Base-by-base conservation (phyloP, 1,140 invertebrate genomes). In the Calycopis cecrops region DNA sequence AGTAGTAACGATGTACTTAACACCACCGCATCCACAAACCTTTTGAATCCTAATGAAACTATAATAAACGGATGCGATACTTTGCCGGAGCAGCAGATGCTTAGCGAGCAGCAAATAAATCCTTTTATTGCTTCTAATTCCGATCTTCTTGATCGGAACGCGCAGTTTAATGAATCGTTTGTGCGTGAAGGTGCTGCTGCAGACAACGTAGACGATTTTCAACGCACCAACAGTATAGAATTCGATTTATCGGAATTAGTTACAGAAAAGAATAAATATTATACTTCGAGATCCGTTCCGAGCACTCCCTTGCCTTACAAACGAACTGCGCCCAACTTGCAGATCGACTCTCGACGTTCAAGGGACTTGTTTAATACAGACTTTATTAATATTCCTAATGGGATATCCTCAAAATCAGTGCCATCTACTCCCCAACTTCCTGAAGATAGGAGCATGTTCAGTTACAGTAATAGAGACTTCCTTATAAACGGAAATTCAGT, bases 401-500 rank as follows among this genome's bases (percentile, higher is more conserved):
- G 70, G 14, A 85, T 67, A 63, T 89, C 88, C 48, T 92, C 91
- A 1, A 91, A 91, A 64, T 92, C 91, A 0, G 91, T 92, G 78
- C 91, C 91, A 48, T 91, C 91, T 2, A 92, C 91, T 37, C 91
- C 91, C 34, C 77, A 88, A 54, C 59, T 89, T 33, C 85, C 76
- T 0, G 83, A 87, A 59, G 87, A 88, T 21, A 63, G 83, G 48
- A 86, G 71, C 54, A 84, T 90, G 14, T 92, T 92, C 67, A 90
- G 89, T 42, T 92, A 91, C 66, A 91, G 90, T 65, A 89, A 88
- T 52, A 76, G 89, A 59, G 90, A 91, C 67, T 91, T 89, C 63
- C 84, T 91, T 4, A 90, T 91, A 35, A 91, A 91, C 65, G 90
- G 90, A 11, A 90, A 90, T 59, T 90, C 89, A 0, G 87, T 90